These are phyloP conservation scores for Corythoichthys intestinalis DNA, from an alignment of 2,113 vertebrate species.

Conservation along the genomic window DNA sequence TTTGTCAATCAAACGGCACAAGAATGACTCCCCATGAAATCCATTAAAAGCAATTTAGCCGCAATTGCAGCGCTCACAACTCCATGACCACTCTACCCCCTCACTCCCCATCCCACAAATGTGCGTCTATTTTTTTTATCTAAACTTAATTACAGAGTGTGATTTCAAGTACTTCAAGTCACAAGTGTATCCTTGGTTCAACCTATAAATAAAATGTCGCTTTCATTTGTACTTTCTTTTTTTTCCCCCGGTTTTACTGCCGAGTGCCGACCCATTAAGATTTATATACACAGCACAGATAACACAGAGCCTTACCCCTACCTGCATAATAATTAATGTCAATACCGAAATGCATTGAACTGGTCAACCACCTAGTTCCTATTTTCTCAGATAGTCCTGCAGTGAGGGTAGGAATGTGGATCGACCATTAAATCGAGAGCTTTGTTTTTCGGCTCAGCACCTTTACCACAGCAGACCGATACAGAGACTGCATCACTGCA, in stretches of 20 bases:
- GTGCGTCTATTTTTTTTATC: neutral
- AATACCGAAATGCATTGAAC: no score
- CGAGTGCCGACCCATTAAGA: neutral
- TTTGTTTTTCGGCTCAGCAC: no score
- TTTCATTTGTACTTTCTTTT: neutral
- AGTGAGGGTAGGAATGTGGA: no score
- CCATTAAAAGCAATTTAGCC: slow-evolving; percentile 65
- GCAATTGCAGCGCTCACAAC: slow-evolving; percentile 41
- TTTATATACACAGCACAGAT: neutral
- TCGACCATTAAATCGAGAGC: no score
- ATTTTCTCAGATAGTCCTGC: no score
- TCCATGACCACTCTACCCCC: slow-evolving; percentile 30
- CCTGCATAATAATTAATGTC: no score
- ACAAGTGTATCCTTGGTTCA: neutral
- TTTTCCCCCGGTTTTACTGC: neutral
- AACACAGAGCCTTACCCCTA: neutral
- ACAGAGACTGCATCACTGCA: no score
- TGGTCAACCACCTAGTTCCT: no score
- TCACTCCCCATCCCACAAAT: slow-evolving; percentile 15
- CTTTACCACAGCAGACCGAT: no score
- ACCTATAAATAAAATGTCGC: neutral
- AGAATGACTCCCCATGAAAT: slow-evolving; percentile 57
- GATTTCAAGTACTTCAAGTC: neutral
- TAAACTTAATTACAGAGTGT: neutral
- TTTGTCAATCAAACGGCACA: slow-evolving; percentile 59